Conservation (phyloP, 2,797 vertebrate genomes). For the Otus scops region DNA sequence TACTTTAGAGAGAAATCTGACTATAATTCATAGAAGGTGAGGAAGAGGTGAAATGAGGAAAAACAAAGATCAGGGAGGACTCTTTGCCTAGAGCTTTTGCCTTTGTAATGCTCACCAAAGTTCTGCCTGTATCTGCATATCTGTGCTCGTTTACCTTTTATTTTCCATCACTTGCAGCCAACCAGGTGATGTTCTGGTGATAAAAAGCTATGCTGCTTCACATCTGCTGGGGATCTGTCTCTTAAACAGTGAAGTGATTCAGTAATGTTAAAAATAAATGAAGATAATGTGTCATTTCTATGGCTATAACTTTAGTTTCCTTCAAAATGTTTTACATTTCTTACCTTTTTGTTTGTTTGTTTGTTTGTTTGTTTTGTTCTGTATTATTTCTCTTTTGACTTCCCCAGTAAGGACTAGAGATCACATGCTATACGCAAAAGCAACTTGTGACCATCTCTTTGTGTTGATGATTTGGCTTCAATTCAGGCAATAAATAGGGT, state of each 20-base stretch:
- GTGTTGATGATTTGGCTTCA: not conserved
- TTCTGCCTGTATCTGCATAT: not conserved
- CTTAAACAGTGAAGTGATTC: not conserved
- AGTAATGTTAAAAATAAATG: not conserved
- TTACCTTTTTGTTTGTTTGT: not conserved
- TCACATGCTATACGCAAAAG: not conserved
- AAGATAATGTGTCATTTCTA: not conserved
- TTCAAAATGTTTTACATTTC: not conserved
- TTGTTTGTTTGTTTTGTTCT: not conserved
- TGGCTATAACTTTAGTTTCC: not conserved
- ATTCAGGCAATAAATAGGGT: not conserved
- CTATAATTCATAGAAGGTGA: not conserved
- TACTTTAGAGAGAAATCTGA: not conserved
- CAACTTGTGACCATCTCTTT: not conserved
- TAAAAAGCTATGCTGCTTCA: not conserved
- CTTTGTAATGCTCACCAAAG: not conserved
- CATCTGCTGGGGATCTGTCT: not conserved
- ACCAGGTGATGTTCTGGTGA: not conserved
- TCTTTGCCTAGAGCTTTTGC: not conserved
- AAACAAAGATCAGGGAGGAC: not conserved
- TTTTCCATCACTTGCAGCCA: not conserved
- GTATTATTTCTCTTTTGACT: not conserved
- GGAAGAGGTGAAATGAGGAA: not conserved
- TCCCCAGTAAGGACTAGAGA: not conserved
- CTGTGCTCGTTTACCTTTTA: not conserved